Conservation (phyloP, 2,888 invertebrate genomes). For the Lypha dubia region DNA sequence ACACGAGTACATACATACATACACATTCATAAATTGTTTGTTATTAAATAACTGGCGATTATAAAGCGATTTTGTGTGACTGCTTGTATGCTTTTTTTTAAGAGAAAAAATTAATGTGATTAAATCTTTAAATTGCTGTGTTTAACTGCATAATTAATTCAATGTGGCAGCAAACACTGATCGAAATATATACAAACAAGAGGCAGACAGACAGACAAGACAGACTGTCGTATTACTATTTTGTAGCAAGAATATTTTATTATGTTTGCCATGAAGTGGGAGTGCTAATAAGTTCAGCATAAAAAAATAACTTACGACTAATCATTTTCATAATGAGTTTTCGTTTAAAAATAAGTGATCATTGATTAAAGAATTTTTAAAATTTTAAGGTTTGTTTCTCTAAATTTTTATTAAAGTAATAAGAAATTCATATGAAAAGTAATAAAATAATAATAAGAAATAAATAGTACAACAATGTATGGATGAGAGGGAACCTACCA, state of each 20-base stretch:
- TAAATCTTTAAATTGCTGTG: slow-evolving; percentile 48
- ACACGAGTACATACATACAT: slow-evolving; percentile 9
- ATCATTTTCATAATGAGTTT: slow-evolving; percentile 30
- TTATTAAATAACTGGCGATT: slow-evolving; percentile 53
- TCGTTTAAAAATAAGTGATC: neutral
- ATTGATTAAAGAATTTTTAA: neutral
- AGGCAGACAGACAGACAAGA: too few relatives aligned
- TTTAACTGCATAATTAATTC: slow-evolving; percentile 59
- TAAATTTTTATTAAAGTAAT: neutral
- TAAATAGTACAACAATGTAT: too few relatives aligned
- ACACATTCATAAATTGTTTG: slow-evolving; percentile 29
- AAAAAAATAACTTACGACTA: slow-evolving; percentile 23
- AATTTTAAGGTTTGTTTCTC: neutral
- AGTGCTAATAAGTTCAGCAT: slow-evolving; percentile 39
- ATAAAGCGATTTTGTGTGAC: slow-evolving; percentile 34
- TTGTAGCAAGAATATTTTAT: slow-evolving; percentile 29
- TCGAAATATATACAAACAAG: neutral
- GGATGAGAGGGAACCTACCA: too few relatives aligned
- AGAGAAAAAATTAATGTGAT: slow-evolving; percentile 34
- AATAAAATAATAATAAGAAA: too few relatives aligned
- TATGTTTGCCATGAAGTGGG: slow-evolving; percentile 23
- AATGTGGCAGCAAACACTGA: slow-evolving; percentile 24
- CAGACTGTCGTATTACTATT: too few relatives aligned
- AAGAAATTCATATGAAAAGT: too few relatives aligned
- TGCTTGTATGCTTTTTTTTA: neutral